Evolutionary conservation across 64 coral and sea anemone species (phyloP).

Genomic region (Acropora tenuis): DNA sequence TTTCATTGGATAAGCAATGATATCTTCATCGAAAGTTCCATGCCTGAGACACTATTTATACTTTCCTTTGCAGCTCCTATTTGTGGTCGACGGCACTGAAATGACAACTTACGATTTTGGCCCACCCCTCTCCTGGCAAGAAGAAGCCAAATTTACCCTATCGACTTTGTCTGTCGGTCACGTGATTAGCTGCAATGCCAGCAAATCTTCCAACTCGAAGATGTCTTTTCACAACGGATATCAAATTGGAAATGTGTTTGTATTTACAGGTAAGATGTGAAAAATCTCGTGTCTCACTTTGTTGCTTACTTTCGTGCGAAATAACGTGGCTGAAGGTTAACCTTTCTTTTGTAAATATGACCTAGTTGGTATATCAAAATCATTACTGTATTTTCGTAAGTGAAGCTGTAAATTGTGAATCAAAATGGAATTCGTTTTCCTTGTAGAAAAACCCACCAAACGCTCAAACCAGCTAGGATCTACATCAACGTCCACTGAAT

Average conservation of each 20-base stretch:
- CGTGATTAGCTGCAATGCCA: not conserved
- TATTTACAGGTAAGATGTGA: slow-evolving; percentile 35
- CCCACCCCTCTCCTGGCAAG: slow-evolving; percentile 50
- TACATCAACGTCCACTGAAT: not conserved
- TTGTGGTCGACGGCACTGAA: slow-evolving; percentile 64
- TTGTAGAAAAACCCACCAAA: slow-evolving; percentile 19
- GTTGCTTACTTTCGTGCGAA: no score
- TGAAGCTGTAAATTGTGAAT: no score
- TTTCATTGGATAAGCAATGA: no score
- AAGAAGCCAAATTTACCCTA: slow-evolving; percentile 61
- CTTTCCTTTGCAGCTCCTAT: slow-evolving; percentile 18
- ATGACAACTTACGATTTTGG: slow-evolving; percentile 34
- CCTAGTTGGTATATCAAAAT: no score
- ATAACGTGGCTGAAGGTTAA: no score
- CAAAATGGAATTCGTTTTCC: not conserved
- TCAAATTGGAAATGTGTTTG: slow-evolving; percentile 51
- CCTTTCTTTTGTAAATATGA: no score
- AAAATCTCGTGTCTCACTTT: not conserved
- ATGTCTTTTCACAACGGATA: slow-evolving; percentile 14
- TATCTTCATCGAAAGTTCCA: no score
- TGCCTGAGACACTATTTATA: not conserved
- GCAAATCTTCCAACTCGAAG: not conserved
- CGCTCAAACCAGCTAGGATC: not conserved
- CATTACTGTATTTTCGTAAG: no score
- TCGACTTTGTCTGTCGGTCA: slow-evolving; percentile 45